Evolutionary conservation across 2,888 invertebrate species (phyloP).

Genomic region (Platynereis dumerilii): DNA sequence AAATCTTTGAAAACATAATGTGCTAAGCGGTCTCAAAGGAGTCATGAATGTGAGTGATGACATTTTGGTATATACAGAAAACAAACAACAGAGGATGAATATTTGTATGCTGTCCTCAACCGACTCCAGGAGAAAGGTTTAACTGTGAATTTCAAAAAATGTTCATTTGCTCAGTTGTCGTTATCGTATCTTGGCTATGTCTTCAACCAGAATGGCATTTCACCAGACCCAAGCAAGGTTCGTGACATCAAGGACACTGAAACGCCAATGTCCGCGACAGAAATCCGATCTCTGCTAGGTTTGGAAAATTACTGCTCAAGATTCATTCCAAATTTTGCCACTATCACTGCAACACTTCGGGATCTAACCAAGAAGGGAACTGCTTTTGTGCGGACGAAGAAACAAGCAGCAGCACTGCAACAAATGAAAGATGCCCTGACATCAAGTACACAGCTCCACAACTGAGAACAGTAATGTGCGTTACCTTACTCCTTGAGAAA

Average conservation of each 20-base stretch:
- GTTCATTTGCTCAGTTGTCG: neutral
- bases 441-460: too few species aligned
- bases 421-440: too few species aligned
- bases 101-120: constrained; percentile 23
- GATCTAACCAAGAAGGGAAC: neutral
- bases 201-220: constrained; percentile 7
- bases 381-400: neutral
- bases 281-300: neutral
- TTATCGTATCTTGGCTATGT: constrained; percentile 24
- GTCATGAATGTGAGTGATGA: constrained; percentile 15
- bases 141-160: constrained; percentile 10
- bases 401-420: too few species aligned
- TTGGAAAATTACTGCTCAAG: neutral
- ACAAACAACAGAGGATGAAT: constrained; percentile 9
- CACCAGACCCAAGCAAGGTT: neutral
- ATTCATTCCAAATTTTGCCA: neutral
- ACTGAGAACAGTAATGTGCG: too few species aligned
- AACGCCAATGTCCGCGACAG: too few species aligned
- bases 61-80: constrained; percentile 12
- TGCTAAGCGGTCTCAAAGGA: constrained; percentile 13
- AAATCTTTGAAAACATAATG: constrained; percentile 1
- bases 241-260: too few species aligned
- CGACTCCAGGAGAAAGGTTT: constrained; percentile 20
- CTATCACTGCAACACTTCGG: neutral
- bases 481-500: too few species aligned